A percentile compares a stretch with the other conserved stretches of the same genome.
These are phyloP conservation scores for Lagocephalus sceleratus DNA, from an alignment of 2,797 vertebrate species.

Conservation along the genomic window DNA sequence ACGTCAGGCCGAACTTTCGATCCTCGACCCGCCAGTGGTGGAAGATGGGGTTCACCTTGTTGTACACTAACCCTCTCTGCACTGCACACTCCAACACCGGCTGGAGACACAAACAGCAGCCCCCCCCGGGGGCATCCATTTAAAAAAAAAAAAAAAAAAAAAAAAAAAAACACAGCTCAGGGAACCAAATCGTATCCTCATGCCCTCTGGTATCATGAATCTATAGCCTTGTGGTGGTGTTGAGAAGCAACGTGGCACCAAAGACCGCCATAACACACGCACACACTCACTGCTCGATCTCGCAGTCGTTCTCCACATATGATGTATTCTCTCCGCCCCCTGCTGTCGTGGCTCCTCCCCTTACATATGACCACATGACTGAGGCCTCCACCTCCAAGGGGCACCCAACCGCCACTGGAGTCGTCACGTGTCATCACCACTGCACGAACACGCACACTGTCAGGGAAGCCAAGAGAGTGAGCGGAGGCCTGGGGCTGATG, in stretches of 20 bases:
- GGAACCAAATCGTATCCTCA: background rate
- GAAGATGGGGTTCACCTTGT: slow-evolving; percentile 95
- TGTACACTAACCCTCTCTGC: slow-evolving; percentile 87
- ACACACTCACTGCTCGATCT: slow-evolving; percentile 90
- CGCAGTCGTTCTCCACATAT: slow-evolving; percentile 87
- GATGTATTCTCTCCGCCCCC: slow-evolving; percentile 81
- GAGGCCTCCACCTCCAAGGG: slow-evolving; percentile 87
- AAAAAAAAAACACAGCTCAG: too few species aligned
- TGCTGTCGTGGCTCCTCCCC: slow-evolving; percentile 81
- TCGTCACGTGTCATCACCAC: slow-evolving; percentile 96
- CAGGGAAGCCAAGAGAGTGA: slow-evolving; percentile 44
- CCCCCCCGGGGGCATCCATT: background rate
- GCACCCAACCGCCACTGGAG: slow-evolving; percentile 94
- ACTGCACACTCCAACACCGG: slow-evolving; percentile 87
- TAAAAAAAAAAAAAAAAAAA: slow-evolving; percentile 4
- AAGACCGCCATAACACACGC: slow-evolving; percentile 70
- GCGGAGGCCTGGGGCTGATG: slow-evolving; percentile 37
- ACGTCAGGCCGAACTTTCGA: slow-evolving; percentile 90
- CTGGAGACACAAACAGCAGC: slow-evolving; percentile 63
- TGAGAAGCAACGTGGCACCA: slow-evolving; percentile 46
- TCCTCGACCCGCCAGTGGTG: slow-evolving; percentile 93
- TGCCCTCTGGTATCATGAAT: slow-evolving; percentile 11
- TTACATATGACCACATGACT: slow-evolving; percentile 90
- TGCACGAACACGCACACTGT: slow-evolving; percentile 91
- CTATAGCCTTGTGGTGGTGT: slow-evolving; percentile 29